Conservation (phyloP, 2,113 vertebrate genomes). For the Hydrolagus affinis region DNA sequence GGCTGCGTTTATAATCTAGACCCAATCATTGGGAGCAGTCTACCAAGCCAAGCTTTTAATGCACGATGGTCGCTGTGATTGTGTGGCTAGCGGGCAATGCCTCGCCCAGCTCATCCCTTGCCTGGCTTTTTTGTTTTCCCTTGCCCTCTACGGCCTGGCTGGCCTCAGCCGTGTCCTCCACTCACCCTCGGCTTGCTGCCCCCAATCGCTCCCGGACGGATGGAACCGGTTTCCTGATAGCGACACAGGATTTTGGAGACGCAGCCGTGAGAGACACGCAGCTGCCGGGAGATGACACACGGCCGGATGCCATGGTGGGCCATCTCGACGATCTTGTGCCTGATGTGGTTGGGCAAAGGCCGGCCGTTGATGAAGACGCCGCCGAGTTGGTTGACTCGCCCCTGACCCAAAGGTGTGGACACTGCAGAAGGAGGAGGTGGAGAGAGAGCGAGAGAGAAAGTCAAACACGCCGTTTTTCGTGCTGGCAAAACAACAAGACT, state of each 20-base stretch:
- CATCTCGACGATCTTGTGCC: constrained; percentile 99
- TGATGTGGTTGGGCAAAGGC: constrained; percentile 92
- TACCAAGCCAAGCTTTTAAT: no score
- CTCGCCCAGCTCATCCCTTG: neutral
- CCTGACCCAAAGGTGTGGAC: constrained; percentile 96
- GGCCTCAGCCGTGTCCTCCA: constrained; percentile 38
- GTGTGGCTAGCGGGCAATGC: no score
- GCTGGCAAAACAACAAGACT: neutral
- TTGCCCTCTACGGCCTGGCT: neutral
- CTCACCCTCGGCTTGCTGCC: constrained; percentile 98
- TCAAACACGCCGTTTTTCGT: neutral
- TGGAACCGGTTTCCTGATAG: constrained; percentile 95
- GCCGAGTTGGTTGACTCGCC: constrained; percentile 93
- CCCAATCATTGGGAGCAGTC: no score
- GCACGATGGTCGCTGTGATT: no score
- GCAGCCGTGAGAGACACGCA: constrained; percentile 91
- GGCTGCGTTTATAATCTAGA: no score
- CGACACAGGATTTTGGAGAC: constrained; percentile 97
- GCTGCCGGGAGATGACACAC: constrained; percentile 93
- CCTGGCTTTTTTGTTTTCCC: no score
- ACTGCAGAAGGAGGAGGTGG: constrained; percentile 53
- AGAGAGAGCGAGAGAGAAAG: neutral
- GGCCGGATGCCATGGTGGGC: constrained; percentile 95
- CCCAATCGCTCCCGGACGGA: constrained; percentile 91
- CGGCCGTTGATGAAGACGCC: constrained; percentile 97